phyloP scores from a whole-genome alignment of 2,113 vertebrate species.

The Siniperca chuatsi region DNA sequence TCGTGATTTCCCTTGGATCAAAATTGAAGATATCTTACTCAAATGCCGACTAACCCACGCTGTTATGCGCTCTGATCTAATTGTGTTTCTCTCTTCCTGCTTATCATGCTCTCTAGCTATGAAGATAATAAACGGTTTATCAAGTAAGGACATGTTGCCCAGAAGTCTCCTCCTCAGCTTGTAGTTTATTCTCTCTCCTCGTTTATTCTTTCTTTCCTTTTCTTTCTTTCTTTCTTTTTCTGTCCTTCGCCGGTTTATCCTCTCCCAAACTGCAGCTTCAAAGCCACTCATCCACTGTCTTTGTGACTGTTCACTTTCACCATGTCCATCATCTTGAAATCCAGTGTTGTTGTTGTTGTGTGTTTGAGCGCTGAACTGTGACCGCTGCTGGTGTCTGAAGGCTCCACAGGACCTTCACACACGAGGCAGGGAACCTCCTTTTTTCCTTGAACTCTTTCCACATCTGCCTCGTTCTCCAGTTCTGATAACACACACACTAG shows the following conservation, averaged over 20 bases:
- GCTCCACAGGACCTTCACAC: slow-evolving; percentile 79
- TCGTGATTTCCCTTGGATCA: slow-evolving; percentile 72
- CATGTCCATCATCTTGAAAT: slow-evolving; percentile 66
- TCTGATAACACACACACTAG: slow-evolving; percentile 43
- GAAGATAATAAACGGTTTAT: slow-evolving; percentile 99
- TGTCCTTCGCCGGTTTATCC: slow-evolving; percentile 22
- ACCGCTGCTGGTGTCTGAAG: slow-evolving; percentile 73
- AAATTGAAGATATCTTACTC: slow-evolving; percentile 79
- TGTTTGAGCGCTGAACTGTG: slow-evolving; percentile 64
- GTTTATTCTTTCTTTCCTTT: slow-evolving; percentile 27
- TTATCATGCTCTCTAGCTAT: slow-evolving; percentile 99
- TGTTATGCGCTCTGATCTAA: slow-evolving; percentile 90
- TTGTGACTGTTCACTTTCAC: slow-evolving; percentile 66
- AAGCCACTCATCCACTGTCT: slow-evolving; percentile 50
- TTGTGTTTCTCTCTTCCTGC: slow-evolving; percentile 98
- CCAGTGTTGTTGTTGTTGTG: slow-evolving; percentile 59
- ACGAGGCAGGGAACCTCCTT: slow-evolving; percentile 39
- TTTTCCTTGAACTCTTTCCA: slow-evolving; percentile 73
- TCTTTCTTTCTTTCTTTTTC: slow-evolving; percentile 20
- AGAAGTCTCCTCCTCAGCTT: slow-evolving; percentile 87
- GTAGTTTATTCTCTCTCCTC: slow-evolving; percentile 70
- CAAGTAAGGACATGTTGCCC: slow-evolving; percentile 98
- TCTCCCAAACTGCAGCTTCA: slow-evolving; percentile 52
- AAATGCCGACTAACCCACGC: slow-evolving; percentile 91
- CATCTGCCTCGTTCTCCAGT: slow-evolving; percentile 56